Percentiles rank a stretch among this genome's conserved stretches.
Conservation (phyloP, 2,888 invertebrate species). For the Callinectes sapidus region DNA sequence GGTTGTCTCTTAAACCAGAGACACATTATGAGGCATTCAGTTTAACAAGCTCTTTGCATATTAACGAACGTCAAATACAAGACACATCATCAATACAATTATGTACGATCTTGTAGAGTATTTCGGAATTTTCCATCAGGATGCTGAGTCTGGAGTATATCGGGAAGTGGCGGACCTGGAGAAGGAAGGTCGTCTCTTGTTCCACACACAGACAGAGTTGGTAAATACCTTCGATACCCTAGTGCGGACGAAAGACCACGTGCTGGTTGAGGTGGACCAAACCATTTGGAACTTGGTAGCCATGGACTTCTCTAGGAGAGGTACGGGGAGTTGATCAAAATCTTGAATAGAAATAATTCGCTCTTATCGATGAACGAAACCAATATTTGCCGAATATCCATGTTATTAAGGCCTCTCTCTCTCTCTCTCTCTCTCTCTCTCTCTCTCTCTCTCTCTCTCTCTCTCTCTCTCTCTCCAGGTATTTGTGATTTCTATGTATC, state of each 20-base stretch:
- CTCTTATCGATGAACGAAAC: not conserved
- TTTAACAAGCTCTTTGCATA: not conserved
- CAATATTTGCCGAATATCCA: not conserved
- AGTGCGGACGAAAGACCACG: constrained; percentile 30
- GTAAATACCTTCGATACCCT: constrained; percentile 40
- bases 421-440: not conserved
- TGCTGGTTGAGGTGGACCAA: constrained; percentile 29
- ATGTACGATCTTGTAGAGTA: not conserved
- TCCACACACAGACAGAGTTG: constrained; percentile 41
- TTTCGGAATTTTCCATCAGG: not conserved
- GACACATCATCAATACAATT: not conserved
- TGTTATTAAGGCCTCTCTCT: too few species aligned
- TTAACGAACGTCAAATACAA: not conserved
- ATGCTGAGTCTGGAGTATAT: not conserved
- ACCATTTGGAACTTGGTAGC: constrained; percentile 33
- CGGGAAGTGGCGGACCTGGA: constrained; percentile 38
- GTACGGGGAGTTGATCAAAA: not conserved
- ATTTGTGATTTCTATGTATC: not conserved
- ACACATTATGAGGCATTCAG: not conserved
- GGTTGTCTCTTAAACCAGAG: not conserved
- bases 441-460: constrained; percentile 1
- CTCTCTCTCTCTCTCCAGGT: not conserved
- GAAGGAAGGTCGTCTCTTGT: not conserved
- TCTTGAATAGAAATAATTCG: not conserved
- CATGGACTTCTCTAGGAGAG: not conserved